A percentile compares a stretch with the other conserved stretches of the same genome.
Evolutionary conservation across 2,113 vertebrate genomes (phyloP).

Genomic region (Tenebrosternarchus preto): DNA sequence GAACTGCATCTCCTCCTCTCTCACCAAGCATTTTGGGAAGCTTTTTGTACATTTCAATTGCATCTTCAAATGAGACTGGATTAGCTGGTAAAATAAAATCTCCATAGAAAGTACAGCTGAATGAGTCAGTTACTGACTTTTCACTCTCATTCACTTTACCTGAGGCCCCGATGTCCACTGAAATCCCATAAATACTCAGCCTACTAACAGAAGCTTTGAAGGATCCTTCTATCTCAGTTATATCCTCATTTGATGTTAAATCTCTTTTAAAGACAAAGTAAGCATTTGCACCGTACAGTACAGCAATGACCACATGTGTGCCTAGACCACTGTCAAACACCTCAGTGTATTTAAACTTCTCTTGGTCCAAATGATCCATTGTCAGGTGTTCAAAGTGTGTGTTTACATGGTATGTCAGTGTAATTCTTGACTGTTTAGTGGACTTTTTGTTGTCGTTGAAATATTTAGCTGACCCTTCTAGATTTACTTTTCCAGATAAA

Average conservation of each 20-base stretch:
- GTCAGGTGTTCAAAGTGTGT: slow-evolving; percentile 15
- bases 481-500: slow-evolving; percentile 20
- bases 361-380: slow-evolving; percentile 25
- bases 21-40: slow-evolving; percentile 41
- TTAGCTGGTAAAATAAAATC: slow-evolving; percentile 40
- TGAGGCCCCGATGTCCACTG: background rate
- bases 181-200: background rate
- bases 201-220: background rate
- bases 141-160: background rate
- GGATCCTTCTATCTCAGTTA: background rate
- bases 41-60: slow-evolving; percentile 37
- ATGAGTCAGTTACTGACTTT: background rate
- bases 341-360: background rate
- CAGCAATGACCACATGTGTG: slow-evolving; percentile 47
- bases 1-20: slow-evolving; percentile 34
- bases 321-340: slow-evolving; percentile 11
- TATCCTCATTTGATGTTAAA: background rate
- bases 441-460: slow-evolving; percentile 46
- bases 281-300: slow-evolving; percentile 44
- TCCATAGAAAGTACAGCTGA: slow-evolving; percentile 43
- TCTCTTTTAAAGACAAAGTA: slow-evolving; percentile 42
- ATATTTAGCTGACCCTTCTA: slow-evolving; percentile 34
- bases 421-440: slow-evolving; percentile 20
- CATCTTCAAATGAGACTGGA: slow-evolving; percentile 42
- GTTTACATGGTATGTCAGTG: slow-evolving; percentile 30